phyloP scores from a whole-genome alignment of 2,113 vertebrate genomes.

The Ceratotherium simum region DNA sequence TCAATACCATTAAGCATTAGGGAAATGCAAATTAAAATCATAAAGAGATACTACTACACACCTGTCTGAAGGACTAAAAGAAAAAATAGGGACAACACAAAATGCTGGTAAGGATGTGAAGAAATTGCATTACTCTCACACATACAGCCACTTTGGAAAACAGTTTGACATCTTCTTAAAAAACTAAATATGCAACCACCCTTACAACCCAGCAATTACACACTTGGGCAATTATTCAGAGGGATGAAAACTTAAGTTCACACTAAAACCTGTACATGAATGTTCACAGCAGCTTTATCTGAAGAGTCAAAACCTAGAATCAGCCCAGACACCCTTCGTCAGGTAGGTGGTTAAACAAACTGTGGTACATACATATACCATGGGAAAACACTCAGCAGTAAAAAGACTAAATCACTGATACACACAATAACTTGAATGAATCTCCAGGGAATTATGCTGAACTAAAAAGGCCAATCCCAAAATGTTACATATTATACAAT shows the following conservation, averaged over 20 bases:
- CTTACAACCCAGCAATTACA: neutral
- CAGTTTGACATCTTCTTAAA: conserved; percentile 5
- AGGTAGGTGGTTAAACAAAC: neutral
- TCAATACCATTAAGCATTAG: neutral
- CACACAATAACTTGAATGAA: neutral
- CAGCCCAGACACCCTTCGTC: neutral
- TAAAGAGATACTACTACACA: neutral
- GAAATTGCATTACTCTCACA: neutral
- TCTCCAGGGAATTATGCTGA: conserved; percentile 34
- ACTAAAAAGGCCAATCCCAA: neutral
- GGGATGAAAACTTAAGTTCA: neutral
- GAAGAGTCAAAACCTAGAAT: neutral
- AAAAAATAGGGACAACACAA: neutral
- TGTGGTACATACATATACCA: neutral
- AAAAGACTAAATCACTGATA: neutral
- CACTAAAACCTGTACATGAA: neutral
- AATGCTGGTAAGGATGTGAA: neutral
- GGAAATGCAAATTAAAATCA: conserved; percentile 4
- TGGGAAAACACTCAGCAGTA: neutral
- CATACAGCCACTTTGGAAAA: neutral
- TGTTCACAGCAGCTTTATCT: neutral
- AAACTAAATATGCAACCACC: neutral
- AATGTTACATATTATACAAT: neutral
- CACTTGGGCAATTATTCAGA: neutral
- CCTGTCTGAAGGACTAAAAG: neutral